Conservation (phyloP, 2,113 vertebrate genomes). For the Bubo bubo region DNA sequence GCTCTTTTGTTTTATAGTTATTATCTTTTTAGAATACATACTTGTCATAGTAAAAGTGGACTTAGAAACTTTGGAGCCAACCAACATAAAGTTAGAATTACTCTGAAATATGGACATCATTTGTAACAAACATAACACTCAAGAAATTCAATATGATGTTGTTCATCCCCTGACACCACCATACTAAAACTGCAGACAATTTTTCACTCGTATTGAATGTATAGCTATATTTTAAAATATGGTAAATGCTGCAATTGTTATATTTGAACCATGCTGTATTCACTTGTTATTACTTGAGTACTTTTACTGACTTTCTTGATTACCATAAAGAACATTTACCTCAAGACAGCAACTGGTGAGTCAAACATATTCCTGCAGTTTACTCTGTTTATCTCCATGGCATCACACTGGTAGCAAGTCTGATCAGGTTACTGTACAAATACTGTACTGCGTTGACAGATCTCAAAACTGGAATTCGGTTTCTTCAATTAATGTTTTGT, state of each 20-base stretch:
- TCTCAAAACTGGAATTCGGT: neutral
- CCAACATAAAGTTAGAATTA: neutral
- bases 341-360: neutral
- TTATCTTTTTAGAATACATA: neutral
- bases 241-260: neutral
- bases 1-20: neutral
- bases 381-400: neutral
- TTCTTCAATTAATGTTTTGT: neutral
- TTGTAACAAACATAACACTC: neutral
- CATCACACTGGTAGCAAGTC: neutral
- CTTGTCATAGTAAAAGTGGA: neutral
- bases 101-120: neutral
- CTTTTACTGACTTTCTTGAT: neutral
- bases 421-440: neutral
- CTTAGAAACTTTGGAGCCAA: neutral
- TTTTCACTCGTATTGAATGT: neutral
- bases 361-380: neutral
- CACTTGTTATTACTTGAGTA: neutral
- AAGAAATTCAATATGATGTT: neutral
- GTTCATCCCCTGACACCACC: neutral
- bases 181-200: neutral
- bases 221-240: neutral
- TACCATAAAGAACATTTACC: neutral
- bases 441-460: neutral
- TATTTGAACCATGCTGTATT: neutral